These are phyloP conservation scores for Odontomyia ornata DNA, from an alignment of 2,888 invertebrate species.

Conservation along the genomic window DNA sequence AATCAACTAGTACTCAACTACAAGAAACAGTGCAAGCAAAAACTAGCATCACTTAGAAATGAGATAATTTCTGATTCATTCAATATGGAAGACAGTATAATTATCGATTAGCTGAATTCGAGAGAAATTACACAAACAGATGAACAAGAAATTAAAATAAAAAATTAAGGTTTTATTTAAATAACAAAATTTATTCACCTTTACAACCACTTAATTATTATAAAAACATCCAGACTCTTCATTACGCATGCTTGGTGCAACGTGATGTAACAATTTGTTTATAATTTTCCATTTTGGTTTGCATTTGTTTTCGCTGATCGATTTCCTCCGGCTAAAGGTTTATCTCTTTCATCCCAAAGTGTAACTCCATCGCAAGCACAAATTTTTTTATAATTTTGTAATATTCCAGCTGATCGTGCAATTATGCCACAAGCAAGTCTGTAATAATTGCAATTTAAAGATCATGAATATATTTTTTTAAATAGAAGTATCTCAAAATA, in stretches of 20 bases:
- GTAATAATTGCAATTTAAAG: slow-evolving; percentile 46
- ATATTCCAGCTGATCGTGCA: slow-evolving; percentile 86
- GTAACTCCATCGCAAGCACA: slow-evolving; percentile 91
- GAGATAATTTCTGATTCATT: not conserved
- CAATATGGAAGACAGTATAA: slow-evolving; percentile 41
- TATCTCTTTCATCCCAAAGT: slow-evolving; percentile 85
- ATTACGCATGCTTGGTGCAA: not conserved
- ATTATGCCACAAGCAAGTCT: slow-evolving; percentile 88
- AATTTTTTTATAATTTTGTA: slow-evolving; percentile 85
- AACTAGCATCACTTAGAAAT: slow-evolving; percentile 2
- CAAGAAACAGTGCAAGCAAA: slow-evolving; percentile 55
- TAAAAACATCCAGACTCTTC: not conserved
- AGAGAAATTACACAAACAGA: not conserved
- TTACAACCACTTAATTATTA: not conserved
- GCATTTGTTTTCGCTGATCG: slow-evolving; percentile 50
- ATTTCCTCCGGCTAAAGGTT: slow-evolving; percentile 63
- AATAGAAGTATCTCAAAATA: too few relatives aligned
- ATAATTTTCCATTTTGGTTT: slow-evolving; percentile 23
- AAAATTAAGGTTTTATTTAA: not conserved
- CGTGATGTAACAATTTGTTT: not conserved
- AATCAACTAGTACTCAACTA: slow-evolving; percentile 59
- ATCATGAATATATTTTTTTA: too few relatives aligned
- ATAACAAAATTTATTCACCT: not conserved
- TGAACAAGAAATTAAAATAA: slow-evolving; percentile 48
- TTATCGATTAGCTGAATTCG: slow-evolving; percentile 39